Base-by-base conservation (phyloP, 2,113 vertebrate genomes). In the Alectura lathami region DNA sequence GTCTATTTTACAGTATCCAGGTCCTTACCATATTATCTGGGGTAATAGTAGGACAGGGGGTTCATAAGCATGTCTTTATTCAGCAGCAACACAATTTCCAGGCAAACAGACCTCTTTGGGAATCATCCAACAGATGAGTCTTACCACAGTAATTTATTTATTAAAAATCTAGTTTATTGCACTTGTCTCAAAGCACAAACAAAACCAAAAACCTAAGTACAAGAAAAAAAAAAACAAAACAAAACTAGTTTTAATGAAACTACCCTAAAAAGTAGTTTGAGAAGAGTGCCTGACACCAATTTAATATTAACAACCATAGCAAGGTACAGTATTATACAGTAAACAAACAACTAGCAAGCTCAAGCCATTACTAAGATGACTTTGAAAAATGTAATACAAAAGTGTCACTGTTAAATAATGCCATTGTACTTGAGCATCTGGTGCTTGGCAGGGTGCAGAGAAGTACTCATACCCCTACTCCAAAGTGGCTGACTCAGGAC, bases 91-190 rank as follows among this genome's bases (percentile, higher is more conserved):
- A 57, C 14, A 48, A n/a, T 17, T 82, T 73, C 22, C 62, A 91
- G 75, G 87, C 26, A 69, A 17, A 72, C 24, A 89, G 29, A 94
- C 86, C 43, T 88, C 34, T 72, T 74, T 47, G 43, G 48, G 66
- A 87, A 81, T 42, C 62, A 82, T 54, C 36, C 23, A 81, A 96
- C 32, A 78, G 91, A 94, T 68, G 89, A 94, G 62, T 82, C 85
- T 93, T 56, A 92, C 85, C 81, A 74, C 30, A 4, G 60, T 30
- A 22, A 63, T 36, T 86, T 79, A 53, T 94, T 96, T 96, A 92
- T 94, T 97, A 96, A 97, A 97, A 96, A 91, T 82, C 96, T 92
- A 93, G 94, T 97, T 97, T 97, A 97, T 97, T 97, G 96, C 97
- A 98, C 97, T 97, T 95, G 91, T 97, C 96, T 97, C 94, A 96